Conservation (phyloP, 2,888 invertebrate genomes). For the Ophion ventricosus region DNA sequence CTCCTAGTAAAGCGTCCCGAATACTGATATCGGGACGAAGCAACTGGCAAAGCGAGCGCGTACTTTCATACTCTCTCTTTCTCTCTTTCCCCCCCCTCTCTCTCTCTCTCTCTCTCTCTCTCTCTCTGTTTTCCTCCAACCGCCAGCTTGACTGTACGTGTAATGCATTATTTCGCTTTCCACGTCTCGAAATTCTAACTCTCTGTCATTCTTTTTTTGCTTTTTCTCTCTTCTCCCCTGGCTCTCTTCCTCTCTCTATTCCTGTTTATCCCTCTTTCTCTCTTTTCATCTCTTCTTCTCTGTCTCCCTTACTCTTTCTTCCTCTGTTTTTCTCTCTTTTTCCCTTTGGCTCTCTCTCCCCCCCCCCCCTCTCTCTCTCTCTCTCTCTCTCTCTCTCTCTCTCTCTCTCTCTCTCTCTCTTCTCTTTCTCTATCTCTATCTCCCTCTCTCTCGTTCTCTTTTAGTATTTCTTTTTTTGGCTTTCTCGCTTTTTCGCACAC, state of each 20-base stretch:
- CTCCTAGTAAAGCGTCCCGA: slow-evolving; percentile 76
- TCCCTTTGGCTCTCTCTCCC: slow-evolving; percentile 21
- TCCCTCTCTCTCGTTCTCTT: slow-evolving; percentile 40
- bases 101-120: too few species aligned
- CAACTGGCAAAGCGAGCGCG: slow-evolving; percentile 79
- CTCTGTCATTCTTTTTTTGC: slow-evolving; percentile 44
- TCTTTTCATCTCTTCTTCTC: slow-evolving; percentile 1
- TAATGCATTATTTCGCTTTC: slow-evolving; percentile 79
- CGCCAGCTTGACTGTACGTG: slow-evolving; percentile 76
- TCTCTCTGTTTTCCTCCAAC: slow-evolving; percentile 71
- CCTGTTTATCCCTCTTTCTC: slow-evolving; percentile 3
- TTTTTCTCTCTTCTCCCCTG: slow-evolving; percentile 28
- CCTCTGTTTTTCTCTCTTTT: slow-evolving; percentile 42
- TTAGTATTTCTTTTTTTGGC: slow-evolving; percentile 44
- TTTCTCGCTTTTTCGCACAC: slow-evolving; percentile 56
- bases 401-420: slow-evolving; percentile 45
- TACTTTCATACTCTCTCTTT: slow-evolving; percentile 53
- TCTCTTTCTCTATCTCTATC: slow-evolving; percentile 43
- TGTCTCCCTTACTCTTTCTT: slow-evolving; percentile 36
- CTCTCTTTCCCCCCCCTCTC: too few species aligned
- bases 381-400: slow-evolving; percentile 47
- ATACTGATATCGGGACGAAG: slow-evolving; percentile 82
- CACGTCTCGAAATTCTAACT: slow-evolving; percentile 27
- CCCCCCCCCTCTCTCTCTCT: slow-evolving; percentile 33
- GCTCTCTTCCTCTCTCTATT: slow-evolving; percentile 23